Evolutionary conservation across 1,140 invertebrate species (phyloP).

Genomic region (Zaprionus lachaisei): DNA sequence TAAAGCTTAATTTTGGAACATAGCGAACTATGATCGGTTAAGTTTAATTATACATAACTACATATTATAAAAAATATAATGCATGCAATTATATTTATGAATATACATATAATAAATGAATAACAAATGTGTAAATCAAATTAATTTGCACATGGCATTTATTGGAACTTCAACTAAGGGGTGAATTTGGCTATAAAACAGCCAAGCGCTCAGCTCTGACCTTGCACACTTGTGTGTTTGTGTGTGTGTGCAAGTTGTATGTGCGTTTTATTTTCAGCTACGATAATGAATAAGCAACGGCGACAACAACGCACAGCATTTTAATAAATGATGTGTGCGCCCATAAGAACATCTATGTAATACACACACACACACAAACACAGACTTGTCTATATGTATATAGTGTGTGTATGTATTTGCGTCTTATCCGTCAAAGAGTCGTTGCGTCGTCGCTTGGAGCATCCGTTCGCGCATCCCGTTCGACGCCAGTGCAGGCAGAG

Average conservation of each 20-base stretch:
- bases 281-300: slow-evolving; percentile 48
- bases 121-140: neutral
- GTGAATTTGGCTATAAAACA: slow-evolving; percentile 17
- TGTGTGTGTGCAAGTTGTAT: slow-evolving; percentile 6
- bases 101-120: neutral
- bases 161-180: neutral
- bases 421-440: slow-evolving; percentile 69
- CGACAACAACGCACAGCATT: slow-evolving; percentile 40
- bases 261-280: slow-evolving; percentile 52
- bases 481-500: slow-evolving; percentile 60
- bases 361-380: slow-evolving; percentile 6
- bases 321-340: slow-evolving; percentile 32
- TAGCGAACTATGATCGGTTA: neutral
- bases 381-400: neutral
- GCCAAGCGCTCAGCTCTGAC: slow-evolving; percentile 3
- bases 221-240: slow-evolving; percentile 6
- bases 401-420: slow-evolving; percentile 14
- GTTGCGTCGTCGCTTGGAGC: slow-evolving; percentile 31
- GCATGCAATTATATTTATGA: neutral
- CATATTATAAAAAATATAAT: too few relatives aligned
- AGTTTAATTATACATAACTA: neutral
- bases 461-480: slow-evolving; percentile 45
- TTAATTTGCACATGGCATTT: neutral
- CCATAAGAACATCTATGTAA: slow-evolving; percentile 10
- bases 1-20: too few relatives aligned